A percentile compares a stretch with the other conserved stretches of the same genome.
Evolutionary conservation across 2,113 vertebrate genomes (phyloP).

Genomic region (Trogon surrucura): DNA sequence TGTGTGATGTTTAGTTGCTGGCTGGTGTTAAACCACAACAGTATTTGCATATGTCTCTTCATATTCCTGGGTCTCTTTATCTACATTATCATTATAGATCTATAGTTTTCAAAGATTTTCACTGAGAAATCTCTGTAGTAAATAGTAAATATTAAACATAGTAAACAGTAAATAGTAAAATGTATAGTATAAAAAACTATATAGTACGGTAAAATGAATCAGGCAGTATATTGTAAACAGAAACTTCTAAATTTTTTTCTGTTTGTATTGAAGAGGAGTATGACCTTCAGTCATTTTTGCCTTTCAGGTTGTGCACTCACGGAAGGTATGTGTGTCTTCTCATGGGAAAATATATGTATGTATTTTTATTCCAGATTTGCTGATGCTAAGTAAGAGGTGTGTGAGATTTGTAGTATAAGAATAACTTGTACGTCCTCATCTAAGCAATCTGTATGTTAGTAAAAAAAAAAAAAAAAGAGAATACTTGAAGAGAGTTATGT

Average conservation of each 20-base stretch:
- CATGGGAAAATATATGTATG: neutral
- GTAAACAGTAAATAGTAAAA: neutral
- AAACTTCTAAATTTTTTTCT: neutral
- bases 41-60: neutral
- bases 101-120: neutral
- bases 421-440: neutral
- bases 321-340: slow-evolving; percentile 33
- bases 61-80: neutral
- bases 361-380: neutral
- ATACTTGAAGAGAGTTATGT: neutral
- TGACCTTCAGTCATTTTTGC: slow-evolving; percentile 11
- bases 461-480: neutral
- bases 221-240: neutral
- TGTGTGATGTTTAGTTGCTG: too few species aligned
- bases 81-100: neutral
- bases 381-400: neutral
- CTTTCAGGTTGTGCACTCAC: slow-evolving; percentile 49
- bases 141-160: too few species aligned
- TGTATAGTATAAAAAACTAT: rapidly evolving
- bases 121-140: neutral
- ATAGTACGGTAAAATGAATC: neutral
- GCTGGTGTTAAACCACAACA: too few species aligned
- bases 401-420: neutral
- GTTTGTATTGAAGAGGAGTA: neutral
- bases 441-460: neutral